Base-by-base conservation (phyloP, 2,113 vertebrate species). In the Vidua chalybeata region DNA sequence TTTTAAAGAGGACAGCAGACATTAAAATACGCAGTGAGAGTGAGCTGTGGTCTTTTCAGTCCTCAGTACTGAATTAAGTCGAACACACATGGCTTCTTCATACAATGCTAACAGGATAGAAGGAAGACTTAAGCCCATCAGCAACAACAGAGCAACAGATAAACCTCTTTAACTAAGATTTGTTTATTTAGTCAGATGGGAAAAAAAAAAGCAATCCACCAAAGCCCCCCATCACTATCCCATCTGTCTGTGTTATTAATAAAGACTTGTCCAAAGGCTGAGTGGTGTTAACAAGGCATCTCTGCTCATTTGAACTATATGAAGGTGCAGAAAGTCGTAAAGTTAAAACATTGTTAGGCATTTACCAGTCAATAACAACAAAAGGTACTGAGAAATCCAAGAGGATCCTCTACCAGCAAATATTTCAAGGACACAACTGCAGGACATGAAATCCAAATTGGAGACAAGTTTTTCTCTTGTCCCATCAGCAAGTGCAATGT, bases 71-170 rank as follows among this genome's bases (percentile, higher is more conserved):
- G 95, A 94, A 96, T 97, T 90, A 95, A 95, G 94, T 92, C 24
- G 49, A 96, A 93, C 0, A 35, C 95, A 96, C 91, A 96, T 94
- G 93, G 93, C 69, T 96, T 93, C 93, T 84, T 96, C 91, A 92
- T 96, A 94, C 96, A 95, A 96, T 94, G 80, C 94, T 97, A 97
- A 97, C 89, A 96, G 95, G 96, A 97, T 93, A 96, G 96, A 97
- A 56, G 69, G 91, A 96, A 96, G 89, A 91, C 64, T 96, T 95
- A 97, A 95, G 95, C 94, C 61, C 95, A 92, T 96, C 93, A 95
- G 91, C 89, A 95, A 94, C 89, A 97, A 94, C 89, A 94, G 95
- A 97, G 95, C 93, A 95, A 95, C 0, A 49, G 95, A 95, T 95
- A 97, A 97, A 96, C 86, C 91, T 93, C 96, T 97, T 95, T 95